Base-by-base conservation (phyloP, 64 coral and sea anemone species). In the Montipora foliosa region DNA sequence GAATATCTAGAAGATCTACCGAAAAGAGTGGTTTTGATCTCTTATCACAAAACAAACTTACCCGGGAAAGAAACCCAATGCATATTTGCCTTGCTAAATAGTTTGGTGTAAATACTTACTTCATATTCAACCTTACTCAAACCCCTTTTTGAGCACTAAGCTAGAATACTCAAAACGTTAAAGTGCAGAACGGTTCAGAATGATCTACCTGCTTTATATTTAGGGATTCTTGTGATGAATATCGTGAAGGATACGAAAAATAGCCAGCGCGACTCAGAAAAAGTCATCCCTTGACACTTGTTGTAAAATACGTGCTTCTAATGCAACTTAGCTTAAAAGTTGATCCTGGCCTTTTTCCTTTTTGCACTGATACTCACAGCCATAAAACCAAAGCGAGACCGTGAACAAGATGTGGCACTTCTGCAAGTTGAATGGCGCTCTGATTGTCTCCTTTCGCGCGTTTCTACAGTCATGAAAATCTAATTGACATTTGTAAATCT, bases 31-130 rank as follows among this genome's bases (percentile, higher is more conserved):
- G 61, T 64, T 62, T 44, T 44, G 25, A 64, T 82, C 13, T 49
- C 61, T 15, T 84, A 8, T 67, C 47, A 47, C 6, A 64, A 13
- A 47, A 60, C 7, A 84, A 84, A 68, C 66, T 84, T 67, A 1
- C 4, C 37, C 14, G 13, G 53, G 12, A 68, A n/a, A 5, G 61
- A 17, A 48, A 66, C 64, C 59, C 60, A 66, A 44, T 84, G 21
- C 79, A 25, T 59, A 10, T 37, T 61, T 15, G 48, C 51, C 21
- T 48, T 16, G 0, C 10, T 14, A 60, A 84, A 15, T 47, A 8
- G 61, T 15, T 84, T 84, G 61, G 61, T 84, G 14, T 84, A 84
- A 84, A 84, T 84, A 68, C 67, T 84, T 84, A 68, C 61, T 76
- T 4, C 17, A 48, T 82, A 15, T 2, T 11, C 67, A 68, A 84